Conservation (phyloP, 1,140 invertebrate species). For the Aphidius gifuensis region DNA sequence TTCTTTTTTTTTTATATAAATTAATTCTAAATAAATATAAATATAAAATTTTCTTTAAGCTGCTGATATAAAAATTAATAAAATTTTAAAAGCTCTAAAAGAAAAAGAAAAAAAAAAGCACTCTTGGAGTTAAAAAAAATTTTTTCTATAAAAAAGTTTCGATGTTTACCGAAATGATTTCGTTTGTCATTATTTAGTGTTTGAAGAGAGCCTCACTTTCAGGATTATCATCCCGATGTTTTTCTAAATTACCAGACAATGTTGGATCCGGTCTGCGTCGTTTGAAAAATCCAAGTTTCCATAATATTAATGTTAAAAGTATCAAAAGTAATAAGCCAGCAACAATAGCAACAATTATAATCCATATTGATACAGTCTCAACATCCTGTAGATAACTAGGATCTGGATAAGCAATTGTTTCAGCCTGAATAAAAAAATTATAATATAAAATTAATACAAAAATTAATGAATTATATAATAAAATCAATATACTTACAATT, state of each 20-base stretch:
- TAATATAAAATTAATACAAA: conserved; percentile 18
- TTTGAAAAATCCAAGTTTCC: conserved; percentile 89
- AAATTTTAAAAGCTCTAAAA: no score
- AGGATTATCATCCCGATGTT: conserved; percentile 66
- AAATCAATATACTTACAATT: conserved; percentile 52
- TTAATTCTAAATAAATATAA: no score
- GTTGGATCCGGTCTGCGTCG: conserved; percentile 75
- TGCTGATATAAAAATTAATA: no score
- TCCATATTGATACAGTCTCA: conserved; percentile 74
- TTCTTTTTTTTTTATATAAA: no score
- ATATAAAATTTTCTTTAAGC: no score
- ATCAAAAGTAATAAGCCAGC: conserved; percentile 77
- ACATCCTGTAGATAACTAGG: conserved; percentile 64
- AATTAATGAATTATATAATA: conserved; percentile 15
- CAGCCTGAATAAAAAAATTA: conserved; percentile 61
- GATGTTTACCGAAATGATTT: background rate
- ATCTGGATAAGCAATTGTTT: conserved; percentile 79
- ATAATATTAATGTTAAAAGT: conserved; percentile 71
- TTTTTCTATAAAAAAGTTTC: background rate
- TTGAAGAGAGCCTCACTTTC: conserved; percentile 53
- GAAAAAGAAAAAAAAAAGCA: no score
- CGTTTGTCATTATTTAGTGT: conserved; percentile 28
- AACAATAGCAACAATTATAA: conserved; percentile 76
- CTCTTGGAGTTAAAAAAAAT: background rate
- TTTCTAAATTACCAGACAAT: conserved; percentile 76